These are phyloP conservation scores for Silurus asotus DNA, from an alignment of 2,113 vertebrate species.

Conservation along the genomic window DNA sequence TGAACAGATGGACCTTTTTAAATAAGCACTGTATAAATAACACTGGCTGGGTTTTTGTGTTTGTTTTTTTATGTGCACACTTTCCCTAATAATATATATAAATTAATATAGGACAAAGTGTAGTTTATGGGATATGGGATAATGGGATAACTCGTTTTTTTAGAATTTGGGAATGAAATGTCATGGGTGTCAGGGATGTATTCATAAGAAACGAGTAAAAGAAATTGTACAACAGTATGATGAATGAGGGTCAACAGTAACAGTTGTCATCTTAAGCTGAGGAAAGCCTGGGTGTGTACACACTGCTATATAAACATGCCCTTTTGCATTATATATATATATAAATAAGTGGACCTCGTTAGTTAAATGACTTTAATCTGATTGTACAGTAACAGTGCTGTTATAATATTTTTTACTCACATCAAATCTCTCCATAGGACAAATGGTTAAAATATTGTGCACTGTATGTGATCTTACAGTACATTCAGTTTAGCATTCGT, in stretches of 20 bases:
- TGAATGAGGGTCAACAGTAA: not conserved
- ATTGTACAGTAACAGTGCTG: not conserved
- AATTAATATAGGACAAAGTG: not conserved
- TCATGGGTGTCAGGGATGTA: not conserved
- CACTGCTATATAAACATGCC: not conserved
- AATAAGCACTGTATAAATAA: slow-evolving; percentile 6
- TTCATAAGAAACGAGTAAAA: not conserved
- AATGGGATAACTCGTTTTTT: not conserved
- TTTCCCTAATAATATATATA: not conserved
- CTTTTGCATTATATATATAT: not conserved
- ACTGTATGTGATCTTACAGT: not conserved
- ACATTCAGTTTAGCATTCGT: not conserved
- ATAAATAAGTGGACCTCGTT: not conserved
- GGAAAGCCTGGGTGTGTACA: not conserved
- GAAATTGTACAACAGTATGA: not conserved
- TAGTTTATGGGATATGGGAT: no score
- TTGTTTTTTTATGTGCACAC: not conserved
- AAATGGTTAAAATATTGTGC: not conserved
- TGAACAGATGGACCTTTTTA: not conserved
- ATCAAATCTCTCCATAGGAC: no score
- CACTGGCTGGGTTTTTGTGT: not conserved
- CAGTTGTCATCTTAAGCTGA: slow-evolving; percentile 1
- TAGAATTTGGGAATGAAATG: not conserved
- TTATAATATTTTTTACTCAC: not conserved
- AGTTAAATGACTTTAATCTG: not conserved